Evolutionary conservation across 2,113 vertebrate genomes (phyloP).

Genomic region (Petrocephalus zakoni): DNA sequence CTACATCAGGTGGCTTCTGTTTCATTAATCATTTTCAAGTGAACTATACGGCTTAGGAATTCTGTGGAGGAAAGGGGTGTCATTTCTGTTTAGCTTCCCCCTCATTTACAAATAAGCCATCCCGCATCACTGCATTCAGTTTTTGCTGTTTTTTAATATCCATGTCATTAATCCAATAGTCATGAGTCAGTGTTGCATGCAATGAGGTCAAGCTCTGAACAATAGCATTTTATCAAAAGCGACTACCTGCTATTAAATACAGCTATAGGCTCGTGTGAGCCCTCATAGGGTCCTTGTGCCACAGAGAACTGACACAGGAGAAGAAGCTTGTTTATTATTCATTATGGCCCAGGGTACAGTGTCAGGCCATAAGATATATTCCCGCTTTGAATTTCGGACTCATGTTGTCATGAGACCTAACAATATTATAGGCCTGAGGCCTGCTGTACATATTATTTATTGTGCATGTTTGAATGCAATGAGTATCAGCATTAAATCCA

Average conservation of each 20-base stretch:
- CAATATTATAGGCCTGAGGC: not conserved
- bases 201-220: not conserved
- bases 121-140: not conserved
- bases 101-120: constrained; percentile 14
- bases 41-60: not conserved
- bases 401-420: not conserved
- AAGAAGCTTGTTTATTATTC: constrained; percentile 1
- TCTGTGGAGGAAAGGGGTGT: not conserved
- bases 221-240: constrained; percentile 4
- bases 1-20: not conserved
- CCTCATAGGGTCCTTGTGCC: not conserved
- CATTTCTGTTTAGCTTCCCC: not conserved
- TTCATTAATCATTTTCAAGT: not conserved
- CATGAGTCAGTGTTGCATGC: not conserved
- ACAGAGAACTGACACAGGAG: not conserved
- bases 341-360: not conserved
- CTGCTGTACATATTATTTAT: not conserved
- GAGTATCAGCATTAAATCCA: not conserved
- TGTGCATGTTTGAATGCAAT: not conserved
- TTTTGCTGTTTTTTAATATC: not conserved
- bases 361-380: not conserved
- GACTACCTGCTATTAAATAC: not conserved
- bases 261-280: not conserved
- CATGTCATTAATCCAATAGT: not conserved
- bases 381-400: not conserved